phyloP scores from a whole-genome alignment of 2,888 invertebrate species.

The Heteromurus nitidus region DNA sequence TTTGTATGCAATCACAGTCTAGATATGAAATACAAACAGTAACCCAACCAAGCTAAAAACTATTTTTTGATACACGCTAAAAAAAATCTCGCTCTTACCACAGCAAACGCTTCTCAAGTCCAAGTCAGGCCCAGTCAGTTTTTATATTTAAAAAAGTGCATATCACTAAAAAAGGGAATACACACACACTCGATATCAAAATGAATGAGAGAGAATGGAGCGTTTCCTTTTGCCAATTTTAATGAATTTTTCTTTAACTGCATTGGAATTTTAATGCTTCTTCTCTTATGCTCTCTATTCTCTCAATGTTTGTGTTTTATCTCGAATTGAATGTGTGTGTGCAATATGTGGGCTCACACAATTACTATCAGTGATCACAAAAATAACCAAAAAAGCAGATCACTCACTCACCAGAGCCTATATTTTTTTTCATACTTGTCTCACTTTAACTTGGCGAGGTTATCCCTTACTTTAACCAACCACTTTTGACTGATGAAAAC shows the following conservation, averaged over 20 bases:
- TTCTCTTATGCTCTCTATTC: not conserved
- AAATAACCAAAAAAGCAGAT: conserved; percentile 7
- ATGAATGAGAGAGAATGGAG: conserved; percentile 5
- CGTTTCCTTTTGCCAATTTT: conserved; percentile 34
- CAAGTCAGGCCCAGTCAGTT: conserved; percentile 7
- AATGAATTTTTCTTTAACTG: conserved; percentile 8
- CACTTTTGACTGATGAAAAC: conserved; percentile 30
- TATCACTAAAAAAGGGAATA: not conserved
- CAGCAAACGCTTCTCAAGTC: not conserved
- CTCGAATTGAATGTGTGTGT: not conserved
- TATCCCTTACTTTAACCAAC: conserved; percentile 14
- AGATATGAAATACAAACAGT: no score
- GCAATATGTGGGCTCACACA: not conserved
- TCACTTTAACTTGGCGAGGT: conserved; percentile 15
- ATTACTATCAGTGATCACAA: not conserved
- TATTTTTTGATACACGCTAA: no score
- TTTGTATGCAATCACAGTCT: no score
- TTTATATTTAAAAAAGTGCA: not conserved
- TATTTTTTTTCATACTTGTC: not conserved
- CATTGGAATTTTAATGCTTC: conserved; percentile 23
- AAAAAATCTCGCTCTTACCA: conserved; percentile 12
- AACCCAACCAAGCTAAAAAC: no score
- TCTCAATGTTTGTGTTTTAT: not conserved
- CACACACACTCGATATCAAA: not conserved
- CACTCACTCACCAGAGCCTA: not conserved